Conservation (phyloP, 2,797 vertebrate species). For the Malacoraja senta region DNA sequence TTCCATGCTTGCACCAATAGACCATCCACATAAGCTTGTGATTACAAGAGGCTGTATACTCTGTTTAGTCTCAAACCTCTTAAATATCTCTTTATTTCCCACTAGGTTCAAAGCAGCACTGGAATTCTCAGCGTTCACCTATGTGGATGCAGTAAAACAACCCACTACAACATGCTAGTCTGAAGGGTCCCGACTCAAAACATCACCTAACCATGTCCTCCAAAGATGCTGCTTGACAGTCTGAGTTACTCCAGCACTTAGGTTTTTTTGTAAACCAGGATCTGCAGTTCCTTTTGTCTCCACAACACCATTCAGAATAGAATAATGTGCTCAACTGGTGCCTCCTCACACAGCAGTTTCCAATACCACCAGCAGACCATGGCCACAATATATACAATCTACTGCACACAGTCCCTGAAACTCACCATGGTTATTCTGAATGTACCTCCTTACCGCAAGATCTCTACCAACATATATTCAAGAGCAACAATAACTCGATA, state of each 20-base stretch:
- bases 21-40: not conserved
- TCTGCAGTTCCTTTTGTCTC: no score
- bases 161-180: not conserved
- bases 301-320: not conserved
- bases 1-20: no score
- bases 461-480: not conserved
- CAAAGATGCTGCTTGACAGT: no score
- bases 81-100: not conserved
- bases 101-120: not conserved
- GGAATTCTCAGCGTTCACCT: not conserved
- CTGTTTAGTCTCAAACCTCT: not conserved
- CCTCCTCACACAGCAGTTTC: not conserved
- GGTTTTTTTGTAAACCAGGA: no score
- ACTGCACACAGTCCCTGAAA: not conserved
- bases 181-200: no score
- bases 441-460: not conserved
- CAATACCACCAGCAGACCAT: not conserved
- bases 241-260: no score
- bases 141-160: no score
- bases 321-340: not conserved
- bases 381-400: not conserved
- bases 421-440: not conserved
- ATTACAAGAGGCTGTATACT: not conserved
- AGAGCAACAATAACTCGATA: not conserved
- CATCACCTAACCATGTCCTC: no score